A percentile compares a stretch with the other conserved stretches of the same genome.
These are phyloP conservation scores for Indicator indicator DNA, from an alignment of 2,113 vertebrate species.

Conservation along the genomic window DNA sequence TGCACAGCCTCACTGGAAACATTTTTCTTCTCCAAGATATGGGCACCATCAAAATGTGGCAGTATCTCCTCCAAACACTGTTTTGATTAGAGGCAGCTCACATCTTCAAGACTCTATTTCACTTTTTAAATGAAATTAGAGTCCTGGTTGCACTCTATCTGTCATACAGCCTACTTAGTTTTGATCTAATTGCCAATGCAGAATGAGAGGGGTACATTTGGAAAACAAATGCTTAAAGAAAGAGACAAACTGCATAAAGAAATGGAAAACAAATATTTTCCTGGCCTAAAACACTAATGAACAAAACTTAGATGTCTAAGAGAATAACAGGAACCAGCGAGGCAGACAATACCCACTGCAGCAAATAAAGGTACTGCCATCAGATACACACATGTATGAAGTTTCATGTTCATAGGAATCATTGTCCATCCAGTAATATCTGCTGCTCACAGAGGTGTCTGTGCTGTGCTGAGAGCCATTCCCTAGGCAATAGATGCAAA, in stretches of 20 bases:
- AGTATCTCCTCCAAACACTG: background rate
- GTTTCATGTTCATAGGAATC: background rate
- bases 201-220: background rate
- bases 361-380: background rate
- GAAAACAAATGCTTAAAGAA: conserved; percentile 1
- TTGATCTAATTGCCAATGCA: background rate
- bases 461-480: background rate
- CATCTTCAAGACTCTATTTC: background rate
- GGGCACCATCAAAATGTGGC: background rate
- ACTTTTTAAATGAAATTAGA: background rate
- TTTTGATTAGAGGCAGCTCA: background rate
- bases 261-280: background rate
- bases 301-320: background rate
- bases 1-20: background rate
- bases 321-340: background rate
- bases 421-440: background rate
- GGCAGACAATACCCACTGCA: background rate
- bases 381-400: background rate
- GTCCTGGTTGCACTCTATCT: background rate
- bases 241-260: background rate
- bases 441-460: background rate
- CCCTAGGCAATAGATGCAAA: background rate
- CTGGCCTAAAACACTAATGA: background rate
- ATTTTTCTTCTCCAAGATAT: background rate
- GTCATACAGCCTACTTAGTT: background rate